These are phyloP conservation scores for Vollenhovia emeryi DNA, from an alignment of 1,140 invertebrate genomes.

Conservation along the genomic window DNA sequence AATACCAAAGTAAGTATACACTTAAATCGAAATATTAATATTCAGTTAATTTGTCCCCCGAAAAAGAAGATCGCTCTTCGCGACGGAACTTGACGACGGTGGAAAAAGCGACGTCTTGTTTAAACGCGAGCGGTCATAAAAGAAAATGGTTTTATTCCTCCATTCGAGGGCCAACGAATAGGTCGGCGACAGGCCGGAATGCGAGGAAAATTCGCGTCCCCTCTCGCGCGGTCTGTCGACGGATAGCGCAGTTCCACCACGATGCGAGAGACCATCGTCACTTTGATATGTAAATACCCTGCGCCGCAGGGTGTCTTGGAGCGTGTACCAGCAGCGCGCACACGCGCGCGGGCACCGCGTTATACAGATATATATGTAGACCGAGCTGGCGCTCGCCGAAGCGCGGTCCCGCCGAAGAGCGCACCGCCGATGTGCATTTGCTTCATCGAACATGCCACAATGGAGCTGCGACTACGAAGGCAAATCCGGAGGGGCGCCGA, in stretches of 20 bases:
- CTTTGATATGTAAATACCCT: slow-evolving; percentile 84
- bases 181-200: slow-evolving; percentile 10
- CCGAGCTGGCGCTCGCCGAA: slow-evolving; percentile 39
- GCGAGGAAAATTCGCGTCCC: slow-evolving; percentile 49
- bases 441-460: slow-evolving; percentile 83
- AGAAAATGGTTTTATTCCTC: not conserved
- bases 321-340: slow-evolving; percentile 53
- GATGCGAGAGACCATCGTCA: slow-evolving; percentile 74
- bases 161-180: not conserved
- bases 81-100: not conserved
- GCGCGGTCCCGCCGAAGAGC: slow-evolving; percentile 61
- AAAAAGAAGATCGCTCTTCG: not conserved
- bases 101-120: not conserved
- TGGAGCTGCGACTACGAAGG: slow-evolving; percentile 80
- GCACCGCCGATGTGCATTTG: slow-evolving; percentile 82
- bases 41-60: not conserved
- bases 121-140: not conserved
- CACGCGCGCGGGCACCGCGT: slow-evolving; percentile 32
- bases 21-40: no score
- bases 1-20: no score
- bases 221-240: slow-evolving; percentile 57
- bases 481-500: slow-evolving; percentile 66
- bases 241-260: slow-evolving; percentile 43
- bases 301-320: slow-evolving; percentile 72
- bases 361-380: slow-evolving; percentile 41